A percentile compares a stretch with the other conserved stretches of the same genome.
Conservation (phyloP, 53 echinoderm and acorn worm genomes). For the Mesocentrotus franciscanus region DNA sequence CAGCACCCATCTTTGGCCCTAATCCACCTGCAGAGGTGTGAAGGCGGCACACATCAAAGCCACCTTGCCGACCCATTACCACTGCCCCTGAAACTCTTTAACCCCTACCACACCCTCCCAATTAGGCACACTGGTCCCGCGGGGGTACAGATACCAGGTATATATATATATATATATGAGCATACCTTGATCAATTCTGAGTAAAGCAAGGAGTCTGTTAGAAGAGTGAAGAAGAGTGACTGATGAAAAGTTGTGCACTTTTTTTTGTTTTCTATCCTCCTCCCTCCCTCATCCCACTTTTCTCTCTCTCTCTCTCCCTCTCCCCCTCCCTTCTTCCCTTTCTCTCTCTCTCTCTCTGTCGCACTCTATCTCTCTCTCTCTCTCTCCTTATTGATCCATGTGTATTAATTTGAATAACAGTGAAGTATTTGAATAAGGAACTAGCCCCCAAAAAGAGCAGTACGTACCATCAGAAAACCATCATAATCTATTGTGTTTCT, state of each 20-base stretch:
- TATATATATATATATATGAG: too few relatives aligned
- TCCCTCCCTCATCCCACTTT: background rate
- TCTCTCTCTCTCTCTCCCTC: background rate
- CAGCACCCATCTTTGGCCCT: constrained; percentile 20
- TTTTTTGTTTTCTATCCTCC: too few relatives aligned
- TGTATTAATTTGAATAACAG: too few relatives aligned
- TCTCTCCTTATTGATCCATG: too few relatives aligned
- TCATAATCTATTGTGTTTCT: too few relatives aligned
- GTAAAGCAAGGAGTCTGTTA: background rate
- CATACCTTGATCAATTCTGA: background rate
- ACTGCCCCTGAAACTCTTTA: background rate
- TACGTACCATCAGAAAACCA: too few relatives aligned
- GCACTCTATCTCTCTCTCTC: background rate
- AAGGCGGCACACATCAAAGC: constrained; percentile 55
- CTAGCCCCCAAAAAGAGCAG: too few relatives aligned
- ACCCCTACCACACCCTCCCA: constrained; percentile 38
- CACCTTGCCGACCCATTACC: constrained; percentile 25
- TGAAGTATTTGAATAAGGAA: too few relatives aligned
- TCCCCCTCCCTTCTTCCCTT: too few relatives aligned
- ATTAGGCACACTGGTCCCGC: constrained; percentile 40
- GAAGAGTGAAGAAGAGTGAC: too few relatives aligned
- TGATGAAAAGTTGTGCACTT: too few relatives aligned
- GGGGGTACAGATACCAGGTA: constrained; percentile 14
- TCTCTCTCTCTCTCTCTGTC: too few relatives aligned
- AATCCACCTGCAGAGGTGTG: constrained; percentile 51